A percentile compares a stretch with the other conserved stretches of the same genome.
These are phyloP conservation scores for Globodera ellingtonae DNA, from an alignment of 1,140 invertebrate species.

Conservation along the genomic window DNA sequence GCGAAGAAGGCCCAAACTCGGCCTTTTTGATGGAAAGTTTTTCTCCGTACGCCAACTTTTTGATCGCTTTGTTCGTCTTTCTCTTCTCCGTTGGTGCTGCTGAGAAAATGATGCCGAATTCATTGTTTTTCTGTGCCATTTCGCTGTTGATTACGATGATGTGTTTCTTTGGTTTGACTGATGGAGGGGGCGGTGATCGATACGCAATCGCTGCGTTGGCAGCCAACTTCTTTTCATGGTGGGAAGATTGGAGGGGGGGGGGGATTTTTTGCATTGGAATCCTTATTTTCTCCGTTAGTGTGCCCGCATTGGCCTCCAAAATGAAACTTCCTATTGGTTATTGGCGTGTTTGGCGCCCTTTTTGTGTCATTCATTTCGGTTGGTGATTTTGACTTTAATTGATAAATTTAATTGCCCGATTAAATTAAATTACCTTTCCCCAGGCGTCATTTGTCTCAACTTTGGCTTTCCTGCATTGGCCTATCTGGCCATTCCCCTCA, in stretches of 20 bases:
- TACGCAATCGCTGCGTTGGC: constrained; percentile 50
- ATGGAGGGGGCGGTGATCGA: constrained; percentile 37
- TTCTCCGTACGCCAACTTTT: constrained; percentile 57
- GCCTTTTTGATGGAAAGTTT: constrained; percentile 43
- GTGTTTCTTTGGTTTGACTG: constrained; percentile 54
- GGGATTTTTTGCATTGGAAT: neutral
- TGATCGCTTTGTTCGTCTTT: constrained; percentile 53
- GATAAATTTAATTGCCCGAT: neutral
- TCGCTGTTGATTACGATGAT: too few relatives aligned
- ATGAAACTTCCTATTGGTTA: constrained; percentile 45
- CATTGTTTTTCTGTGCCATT: constrained; percentile 44
- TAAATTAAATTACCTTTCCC: neutral
- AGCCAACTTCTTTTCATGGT: constrained; percentile 56
- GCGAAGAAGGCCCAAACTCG: neutral
- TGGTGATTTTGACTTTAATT: neutral
- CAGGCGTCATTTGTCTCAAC: constrained; percentile 40
- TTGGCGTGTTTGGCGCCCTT: constrained; percentile 53
- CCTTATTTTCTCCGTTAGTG: constrained; percentile 36
- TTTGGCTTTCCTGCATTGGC: constrained; percentile 47
- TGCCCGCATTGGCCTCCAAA: constrained; percentile 49
- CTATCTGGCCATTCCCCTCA: constrained; percentile 44
- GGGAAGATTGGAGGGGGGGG: neutral
- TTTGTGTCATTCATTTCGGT: constrained; percentile 48
- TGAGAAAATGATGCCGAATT: constrained; percentile 50
- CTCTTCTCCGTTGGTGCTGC: constrained; percentile 50